Percentiles rank a stretch among this genome's conserved stretches.
These are phyloP conservation scores for Anorthoa munda DNA, from an alignment of 2,888 invertebrate genomes.

Conservation along the genomic window DNA sequence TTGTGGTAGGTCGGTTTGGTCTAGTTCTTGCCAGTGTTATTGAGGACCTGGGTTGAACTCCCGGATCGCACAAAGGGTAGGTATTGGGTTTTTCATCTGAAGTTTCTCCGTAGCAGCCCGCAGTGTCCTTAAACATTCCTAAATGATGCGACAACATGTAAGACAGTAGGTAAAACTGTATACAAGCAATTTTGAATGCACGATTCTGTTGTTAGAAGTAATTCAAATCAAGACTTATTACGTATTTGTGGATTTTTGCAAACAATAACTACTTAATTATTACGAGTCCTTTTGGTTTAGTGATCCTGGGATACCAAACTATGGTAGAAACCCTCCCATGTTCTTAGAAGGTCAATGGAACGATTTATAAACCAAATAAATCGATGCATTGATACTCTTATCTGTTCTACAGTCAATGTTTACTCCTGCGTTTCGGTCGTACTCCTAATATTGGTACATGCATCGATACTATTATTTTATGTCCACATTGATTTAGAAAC, in stretches of 20 bases:
- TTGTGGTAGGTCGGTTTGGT: background rate
- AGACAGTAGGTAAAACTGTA: too few species aligned
- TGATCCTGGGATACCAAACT: background rate
- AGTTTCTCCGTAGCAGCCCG: background rate
- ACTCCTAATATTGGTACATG: background rate
- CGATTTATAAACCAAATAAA: constrained; percentile 34
- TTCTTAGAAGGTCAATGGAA: constrained; percentile 9
- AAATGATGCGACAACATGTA: too few species aligned
- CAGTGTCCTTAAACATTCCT: too few species aligned
- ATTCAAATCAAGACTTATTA: background rate
- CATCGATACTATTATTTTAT: background rate
- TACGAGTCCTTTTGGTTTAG: background rate
- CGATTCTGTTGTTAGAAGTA: background rate
- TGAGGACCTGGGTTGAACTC: too few species aligned
- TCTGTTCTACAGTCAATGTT: background rate
- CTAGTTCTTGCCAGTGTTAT: too few species aligned
- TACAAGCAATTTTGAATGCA: background rate
- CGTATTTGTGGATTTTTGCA: background rate
- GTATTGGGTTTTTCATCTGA: background rate
- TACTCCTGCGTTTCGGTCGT: background rate
- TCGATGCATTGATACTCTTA: constrained; percentile 6
- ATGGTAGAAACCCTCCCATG: background rate
- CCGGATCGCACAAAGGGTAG: too few species aligned
- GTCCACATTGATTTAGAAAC: background rate
- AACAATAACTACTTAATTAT: constrained; percentile 26